These are phyloP conservation scores for Autographa gamma DNA, from an alignment of 2,888 invertebrate species.

Conservation along the genomic window DNA sequence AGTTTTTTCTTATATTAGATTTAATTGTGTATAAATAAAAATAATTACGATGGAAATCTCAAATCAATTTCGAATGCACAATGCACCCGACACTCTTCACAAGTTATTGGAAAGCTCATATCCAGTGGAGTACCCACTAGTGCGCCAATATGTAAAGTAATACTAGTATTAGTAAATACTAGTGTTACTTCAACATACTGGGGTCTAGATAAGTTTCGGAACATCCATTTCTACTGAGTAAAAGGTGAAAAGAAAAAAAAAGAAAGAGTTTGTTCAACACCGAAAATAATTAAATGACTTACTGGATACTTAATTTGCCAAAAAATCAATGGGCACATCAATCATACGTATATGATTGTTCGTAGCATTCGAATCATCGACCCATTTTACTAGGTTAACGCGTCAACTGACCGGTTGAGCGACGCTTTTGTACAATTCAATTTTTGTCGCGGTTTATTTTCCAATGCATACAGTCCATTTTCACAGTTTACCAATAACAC, in stretches of 20 bases:
- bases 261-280: too few species aligned
- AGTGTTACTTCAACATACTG: too few species aligned
- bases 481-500: neutral
- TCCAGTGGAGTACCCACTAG: too few species aligned
- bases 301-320: neutral
- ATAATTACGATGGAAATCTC: neutral
- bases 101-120: neutral
- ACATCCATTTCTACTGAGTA: too few species aligned
- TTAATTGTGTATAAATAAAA: too few species aligned
- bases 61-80: neutral
- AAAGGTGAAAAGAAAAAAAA: too few species aligned
- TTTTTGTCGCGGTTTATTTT: conserved; percentile 40
- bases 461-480: conserved; percentile 19
- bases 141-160: too few species aligned
- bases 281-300: too few species aligned
- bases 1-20: too few species aligned
- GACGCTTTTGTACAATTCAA: conserved; percentile 43
- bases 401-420: conserved; percentile 28
- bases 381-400: conserved; percentile 36
- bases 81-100: neutral
- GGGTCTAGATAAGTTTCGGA: too few species aligned
- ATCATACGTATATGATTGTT: conserved; percentile 26
- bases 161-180: too few species aligned
- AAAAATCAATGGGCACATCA: conserved; percentile 3
- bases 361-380: conserved; percentile 47